Conservation (phyloP, 2,113 vertebrate genomes). For the Chrysemys picta region DNA sequence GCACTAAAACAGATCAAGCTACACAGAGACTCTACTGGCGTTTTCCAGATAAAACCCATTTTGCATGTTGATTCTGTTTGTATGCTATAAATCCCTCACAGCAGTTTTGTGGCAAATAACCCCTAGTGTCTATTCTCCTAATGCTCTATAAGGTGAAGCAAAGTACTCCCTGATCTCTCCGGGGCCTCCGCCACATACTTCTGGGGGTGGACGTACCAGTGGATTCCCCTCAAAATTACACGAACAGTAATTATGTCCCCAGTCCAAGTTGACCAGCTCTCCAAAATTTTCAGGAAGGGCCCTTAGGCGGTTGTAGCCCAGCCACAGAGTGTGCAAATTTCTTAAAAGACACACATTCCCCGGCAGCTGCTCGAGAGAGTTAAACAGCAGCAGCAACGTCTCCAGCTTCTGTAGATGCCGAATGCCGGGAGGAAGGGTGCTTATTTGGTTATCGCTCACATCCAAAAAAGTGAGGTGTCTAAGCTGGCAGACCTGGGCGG, state of each 20-base stretch:
- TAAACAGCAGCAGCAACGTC: slow-evolving; percentile 59
- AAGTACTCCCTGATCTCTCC: slow-evolving; percentile 68
- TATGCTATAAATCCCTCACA: background rate
- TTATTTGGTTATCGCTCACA: slow-evolving; percentile 67
- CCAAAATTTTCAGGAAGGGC: slow-evolving; percentile 63
- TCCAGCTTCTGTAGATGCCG: slow-evolving; percentile 57
- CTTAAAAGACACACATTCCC: slow-evolving; percentile 55
- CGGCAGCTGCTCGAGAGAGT: slow-evolving; percentile 32
- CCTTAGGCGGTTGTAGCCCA: slow-evolving; percentile 56
- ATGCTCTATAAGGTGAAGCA: background rate
- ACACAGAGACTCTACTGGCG: background rate
- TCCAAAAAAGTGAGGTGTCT: slow-evolving; percentile 67
- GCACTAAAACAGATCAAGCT: background rate
- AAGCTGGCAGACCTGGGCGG: slow-evolving; percentile 61
- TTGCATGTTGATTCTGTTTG: background rate
- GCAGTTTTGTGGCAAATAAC: background rate
- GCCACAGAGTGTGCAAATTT: slow-evolving; percentile 49
- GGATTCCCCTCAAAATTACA: slow-evolving; percentile 73
- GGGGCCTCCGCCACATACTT: slow-evolving; percentile 66
- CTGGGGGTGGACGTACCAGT: slow-evolving; percentile 52
- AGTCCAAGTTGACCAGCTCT: slow-evolving; percentile 63
- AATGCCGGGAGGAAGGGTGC: slow-evolving; percentile 41
- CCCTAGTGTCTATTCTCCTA: background rate
- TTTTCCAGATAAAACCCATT: slow-evolving; percentile 17
- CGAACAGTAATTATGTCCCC: slow-evolving; percentile 55